Conservation (phyloP, 2,888 invertebrate species). For the Stramonita haemastoma region DNA sequence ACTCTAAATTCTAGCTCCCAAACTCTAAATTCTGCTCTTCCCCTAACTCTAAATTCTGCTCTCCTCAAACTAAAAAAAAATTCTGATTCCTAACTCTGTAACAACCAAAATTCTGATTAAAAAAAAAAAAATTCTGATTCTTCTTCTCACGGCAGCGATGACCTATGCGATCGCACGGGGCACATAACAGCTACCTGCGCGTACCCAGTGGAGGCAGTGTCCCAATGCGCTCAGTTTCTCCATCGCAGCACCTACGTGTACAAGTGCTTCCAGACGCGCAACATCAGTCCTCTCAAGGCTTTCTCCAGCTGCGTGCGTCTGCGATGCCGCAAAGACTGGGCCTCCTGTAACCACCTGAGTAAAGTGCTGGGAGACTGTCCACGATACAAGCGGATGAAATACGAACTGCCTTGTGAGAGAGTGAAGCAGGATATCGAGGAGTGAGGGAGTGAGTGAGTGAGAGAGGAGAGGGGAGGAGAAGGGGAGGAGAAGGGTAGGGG, state of each 20-base stretch:
- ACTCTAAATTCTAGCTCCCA: too few species aligned
- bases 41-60: too few species aligned
- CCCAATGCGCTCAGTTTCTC: neutral
- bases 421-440: neutral
- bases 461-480: neutral
- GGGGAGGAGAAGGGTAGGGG: too few species aligned
- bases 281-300: neutral
- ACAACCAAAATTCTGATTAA: too few species aligned
- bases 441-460: neutral
- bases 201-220: neutral
- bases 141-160: neutral
- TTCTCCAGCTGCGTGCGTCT: neutral
- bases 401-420: neutral
- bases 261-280: neutral
- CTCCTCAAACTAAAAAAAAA: too few species aligned
- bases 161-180: neutral
- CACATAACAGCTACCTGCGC: neutral
- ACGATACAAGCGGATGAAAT: neutral
- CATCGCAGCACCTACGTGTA: slow-evolving; percentile 3
- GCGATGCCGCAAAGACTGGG: neutral
- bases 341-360: neutral
- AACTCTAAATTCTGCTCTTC: too few species aligned
- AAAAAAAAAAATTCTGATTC: neutral
- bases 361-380: neutral
- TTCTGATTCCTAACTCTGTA: too few species aligned